Evolutionary conservation across 2,797 vertebrate genomes (phyloP).

Genomic region (Petrocephalus sullivani): DNA sequence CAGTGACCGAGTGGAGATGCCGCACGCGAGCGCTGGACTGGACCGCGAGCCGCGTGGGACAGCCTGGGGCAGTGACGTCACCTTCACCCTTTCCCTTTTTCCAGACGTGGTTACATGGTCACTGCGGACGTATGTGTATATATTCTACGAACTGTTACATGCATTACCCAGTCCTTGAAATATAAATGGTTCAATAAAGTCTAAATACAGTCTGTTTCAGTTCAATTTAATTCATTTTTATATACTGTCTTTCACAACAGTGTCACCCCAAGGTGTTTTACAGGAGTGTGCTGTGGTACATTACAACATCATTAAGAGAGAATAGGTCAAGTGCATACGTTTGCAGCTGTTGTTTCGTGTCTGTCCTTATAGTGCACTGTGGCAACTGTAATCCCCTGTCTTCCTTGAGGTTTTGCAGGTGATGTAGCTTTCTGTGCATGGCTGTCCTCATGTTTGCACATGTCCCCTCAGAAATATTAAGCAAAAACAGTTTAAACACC

Average conservation of each 20-base stretch:
- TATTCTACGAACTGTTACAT: background rate
- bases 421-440: background rate
- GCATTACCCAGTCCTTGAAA: background rate
- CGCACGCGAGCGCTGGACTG: conserved; percentile 48
- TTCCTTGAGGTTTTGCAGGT: background rate
- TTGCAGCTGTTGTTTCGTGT: conserved; percentile 14
- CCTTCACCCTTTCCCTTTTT: background rate
- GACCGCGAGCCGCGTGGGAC: conserved; percentile 43
- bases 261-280: too few species aligned
- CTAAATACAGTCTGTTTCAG: background rate
- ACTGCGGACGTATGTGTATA: too few species aligned
- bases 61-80: conserved; percentile 60
- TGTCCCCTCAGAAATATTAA: too few species aligned
- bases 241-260: too few species aligned
- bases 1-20: conserved; percentile 47
- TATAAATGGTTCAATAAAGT: background rate
- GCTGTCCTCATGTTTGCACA: too few species aligned
- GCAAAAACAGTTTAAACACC: too few species aligned
- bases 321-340: background rate
- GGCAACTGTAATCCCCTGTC: conserved; percentile 23
- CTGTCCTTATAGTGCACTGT: conserved; percentile 8
- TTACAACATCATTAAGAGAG: too few species aligned
- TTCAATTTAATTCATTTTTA: too few species aligned
- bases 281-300: too few species aligned
- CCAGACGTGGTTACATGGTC: background rate